phyloP scores from a whole-genome alignment of 1,140 invertebrate species.

The Eupristina koningsbergeri region DNA sequence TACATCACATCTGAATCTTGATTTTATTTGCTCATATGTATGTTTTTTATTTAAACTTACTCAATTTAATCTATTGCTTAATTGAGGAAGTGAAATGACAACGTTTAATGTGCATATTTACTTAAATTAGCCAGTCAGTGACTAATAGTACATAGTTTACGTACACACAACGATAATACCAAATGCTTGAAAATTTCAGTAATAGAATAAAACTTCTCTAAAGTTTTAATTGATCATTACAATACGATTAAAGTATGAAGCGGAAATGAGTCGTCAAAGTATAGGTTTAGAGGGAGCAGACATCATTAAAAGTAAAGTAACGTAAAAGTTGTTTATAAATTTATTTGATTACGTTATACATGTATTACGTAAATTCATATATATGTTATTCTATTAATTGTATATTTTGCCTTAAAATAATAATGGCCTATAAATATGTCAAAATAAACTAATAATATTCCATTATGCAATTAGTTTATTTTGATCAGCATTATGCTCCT shows the following conservation, averaged over 20 bases:
- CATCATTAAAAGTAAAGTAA: neutral
- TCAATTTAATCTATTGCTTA: neutral
- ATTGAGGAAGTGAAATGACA: neutral
- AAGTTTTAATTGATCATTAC: conserved; percentile 43
- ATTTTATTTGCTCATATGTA: too few relatives aligned
- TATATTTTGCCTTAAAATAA: neutral
- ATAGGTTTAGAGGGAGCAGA: neutral
- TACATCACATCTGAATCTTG: too few relatives aligned
- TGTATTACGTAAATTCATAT: conserved; percentile 1
- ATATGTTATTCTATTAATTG: neutral
- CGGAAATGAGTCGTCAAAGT: neutral
- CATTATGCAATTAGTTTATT: neutral
- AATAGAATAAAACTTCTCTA: conserved; percentile 13
- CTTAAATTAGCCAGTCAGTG: neutral
- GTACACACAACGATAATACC: neutral
- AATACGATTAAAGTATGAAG: conserved; percentile 4
- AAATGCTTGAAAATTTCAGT: conserved; percentile 34
- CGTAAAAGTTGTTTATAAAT: conserved; percentile 37
- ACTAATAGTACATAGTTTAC: neutral
- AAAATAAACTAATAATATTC: neutral
- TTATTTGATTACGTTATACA: conserved; percentile 38
- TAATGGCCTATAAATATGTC: neutral
- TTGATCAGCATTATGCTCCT: too few relatives aligned
- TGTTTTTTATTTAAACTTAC: neutral
- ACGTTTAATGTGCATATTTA: neutral